Evolutionary conservation across 2,113 vertebrate species (phyloP).

Genomic region (Ptilonorhynchus violaceus): DNA sequence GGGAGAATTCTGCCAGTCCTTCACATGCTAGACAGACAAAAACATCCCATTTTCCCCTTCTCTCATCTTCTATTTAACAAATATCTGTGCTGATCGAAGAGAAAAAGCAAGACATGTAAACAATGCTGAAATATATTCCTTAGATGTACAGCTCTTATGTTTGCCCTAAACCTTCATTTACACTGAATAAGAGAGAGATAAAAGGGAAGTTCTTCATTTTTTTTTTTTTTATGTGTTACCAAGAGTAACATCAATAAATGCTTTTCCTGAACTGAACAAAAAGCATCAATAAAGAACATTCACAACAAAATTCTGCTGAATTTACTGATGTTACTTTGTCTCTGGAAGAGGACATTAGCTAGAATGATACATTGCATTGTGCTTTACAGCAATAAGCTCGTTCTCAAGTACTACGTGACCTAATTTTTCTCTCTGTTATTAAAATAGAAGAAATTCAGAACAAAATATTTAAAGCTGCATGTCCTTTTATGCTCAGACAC

Average conservation of each 20-base stretch:
- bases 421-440: background rate
- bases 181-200: background rate
- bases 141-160: background rate
- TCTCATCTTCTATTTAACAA: background rate
- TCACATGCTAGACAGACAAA: background rate
- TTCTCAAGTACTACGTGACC: background rate
- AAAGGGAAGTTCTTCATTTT: background rate
- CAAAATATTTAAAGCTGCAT: background rate
- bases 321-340: background rate
- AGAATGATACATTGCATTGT: background rate
- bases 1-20: background rate
- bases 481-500: background rate
- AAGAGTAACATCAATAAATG: background rate
- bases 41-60: background rate
- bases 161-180: background rate
- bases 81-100: background rate
- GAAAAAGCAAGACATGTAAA: background rate
- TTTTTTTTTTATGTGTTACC: background rate
- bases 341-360: background rate
- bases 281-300: slow-evolving; percentile 1
- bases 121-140: background rate
- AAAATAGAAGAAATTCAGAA: background rate
- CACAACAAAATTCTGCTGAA: background rate
- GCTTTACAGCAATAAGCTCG: background rate
- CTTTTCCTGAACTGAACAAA: slow-evolving; percentile 19